phyloP scores from a whole-genome alignment of 1,140 invertebrate genomes.

The Meteorus sp. region DNA sequence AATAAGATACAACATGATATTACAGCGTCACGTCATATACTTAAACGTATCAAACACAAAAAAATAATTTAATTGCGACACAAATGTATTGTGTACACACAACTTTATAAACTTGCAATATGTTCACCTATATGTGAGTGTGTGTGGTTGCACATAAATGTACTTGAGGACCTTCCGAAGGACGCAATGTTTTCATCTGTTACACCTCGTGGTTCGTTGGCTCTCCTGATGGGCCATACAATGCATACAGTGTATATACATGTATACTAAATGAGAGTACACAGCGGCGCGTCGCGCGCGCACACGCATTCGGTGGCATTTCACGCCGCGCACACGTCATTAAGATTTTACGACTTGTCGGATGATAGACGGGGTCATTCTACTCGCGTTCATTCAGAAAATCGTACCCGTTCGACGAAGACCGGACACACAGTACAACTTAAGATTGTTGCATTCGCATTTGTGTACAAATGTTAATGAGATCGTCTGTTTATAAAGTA shows the following conservation, averaged over 20 bases:
- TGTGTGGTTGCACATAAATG: neutral
- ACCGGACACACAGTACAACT: too few relatives aligned
- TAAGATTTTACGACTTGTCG: constrained; percentile 47
- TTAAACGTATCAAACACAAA: neutral
- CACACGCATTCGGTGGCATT: constrained; percentile 27
- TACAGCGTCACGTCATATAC: neutral
- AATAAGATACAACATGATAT: constrained; percentile 16
- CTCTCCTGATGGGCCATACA: neutral
- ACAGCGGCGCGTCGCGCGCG: neutral
- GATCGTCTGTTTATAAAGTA: too few relatives aligned
- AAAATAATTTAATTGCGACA: constrained; percentile 4
- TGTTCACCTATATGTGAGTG: too few relatives aligned
- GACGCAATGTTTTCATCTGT: constrained; percentile 22
- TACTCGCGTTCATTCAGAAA: constrained; percentile 43
- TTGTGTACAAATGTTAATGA: neutral
- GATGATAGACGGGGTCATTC: constrained; percentile 43
- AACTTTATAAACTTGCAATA: too few relatives aligned
- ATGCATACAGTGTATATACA: neutral
- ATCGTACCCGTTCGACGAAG: constrained; percentile 10
- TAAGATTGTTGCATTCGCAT: too few relatives aligned
- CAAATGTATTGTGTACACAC: too few relatives aligned
- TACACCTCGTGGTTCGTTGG: constrained; percentile 10
- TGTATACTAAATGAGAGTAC: neutral
- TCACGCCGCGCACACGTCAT: constrained; percentile 36
- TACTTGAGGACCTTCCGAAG: constrained; percentile 27